These are phyloP conservation scores for Nannoperca obscura DNA, from an alignment of 2,797 vertebrate genomes.

Conservation along the genomic window DNA sequence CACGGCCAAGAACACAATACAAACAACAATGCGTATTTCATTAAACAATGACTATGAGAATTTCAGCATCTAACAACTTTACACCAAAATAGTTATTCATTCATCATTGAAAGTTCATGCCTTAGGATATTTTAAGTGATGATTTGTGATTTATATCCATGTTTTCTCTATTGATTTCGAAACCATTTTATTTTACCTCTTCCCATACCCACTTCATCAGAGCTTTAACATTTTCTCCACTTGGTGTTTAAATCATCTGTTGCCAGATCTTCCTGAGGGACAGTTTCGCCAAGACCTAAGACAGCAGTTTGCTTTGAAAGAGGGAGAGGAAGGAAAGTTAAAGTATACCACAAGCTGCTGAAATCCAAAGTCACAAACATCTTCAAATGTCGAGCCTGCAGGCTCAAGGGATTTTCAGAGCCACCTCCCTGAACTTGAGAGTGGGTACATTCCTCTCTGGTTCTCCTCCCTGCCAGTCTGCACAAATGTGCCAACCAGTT, in stretches of 20 bases:
- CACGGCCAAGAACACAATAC: neutral
- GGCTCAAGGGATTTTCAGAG: constrained; percentile 20
- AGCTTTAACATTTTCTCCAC: neutral
- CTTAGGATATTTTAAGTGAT: neutral
- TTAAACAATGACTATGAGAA: neutral
- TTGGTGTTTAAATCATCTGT: neutral
- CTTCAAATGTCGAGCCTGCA: constrained; percentile 11
- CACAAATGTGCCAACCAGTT: constrained; percentile 34
- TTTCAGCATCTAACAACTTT: neutral
- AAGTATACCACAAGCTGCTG: neutral
- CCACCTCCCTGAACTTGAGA: constrained; percentile 32
- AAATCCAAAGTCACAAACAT: constrained; percentile 22
- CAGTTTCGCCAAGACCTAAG: neutral
- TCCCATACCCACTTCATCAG: neutral
- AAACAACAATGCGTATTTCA: neutral
- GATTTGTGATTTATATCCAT: neutral
- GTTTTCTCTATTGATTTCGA: neutral
- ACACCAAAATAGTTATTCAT: neutral
- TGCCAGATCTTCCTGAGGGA: neutral
- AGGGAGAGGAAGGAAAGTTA: neutral
- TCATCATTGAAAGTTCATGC: neutral
- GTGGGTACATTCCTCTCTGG: constrained; percentile 50
- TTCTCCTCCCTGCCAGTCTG: constrained; percentile 46
- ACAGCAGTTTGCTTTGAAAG: neutral
- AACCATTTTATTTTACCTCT: neutral